Evolutionary conservation across 2,797 vertebrate genomes (phyloP).

Genomic region (Syncerus caffer): DNA sequence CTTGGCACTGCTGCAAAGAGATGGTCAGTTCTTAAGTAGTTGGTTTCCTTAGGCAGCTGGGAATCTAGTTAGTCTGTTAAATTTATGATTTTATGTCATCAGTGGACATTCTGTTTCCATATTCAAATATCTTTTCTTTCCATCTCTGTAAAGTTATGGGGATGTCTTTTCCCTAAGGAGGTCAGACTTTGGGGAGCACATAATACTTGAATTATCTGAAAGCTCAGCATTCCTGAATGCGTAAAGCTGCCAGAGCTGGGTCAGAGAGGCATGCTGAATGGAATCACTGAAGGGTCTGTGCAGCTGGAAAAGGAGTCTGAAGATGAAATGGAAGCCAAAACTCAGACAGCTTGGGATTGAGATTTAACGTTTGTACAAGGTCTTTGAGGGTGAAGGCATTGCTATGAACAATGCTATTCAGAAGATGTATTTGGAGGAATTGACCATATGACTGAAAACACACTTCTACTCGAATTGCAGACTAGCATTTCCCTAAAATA

Average conservation of each 20-base stretch:
- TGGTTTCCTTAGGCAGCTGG: neutral
- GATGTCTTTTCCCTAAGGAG: neutral
- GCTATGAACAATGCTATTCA: neutral
- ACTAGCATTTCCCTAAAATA: neutral
- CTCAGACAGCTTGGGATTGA: neutral
- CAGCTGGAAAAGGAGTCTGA: neutral
- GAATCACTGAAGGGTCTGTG: neutral
- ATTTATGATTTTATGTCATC: neutral
- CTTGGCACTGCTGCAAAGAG: neutral
- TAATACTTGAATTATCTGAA: neutral
- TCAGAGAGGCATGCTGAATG: neutral
- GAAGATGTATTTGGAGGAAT: neutral
- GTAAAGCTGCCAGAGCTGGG: neutral
- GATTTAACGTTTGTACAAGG: constrained; percentile 2
- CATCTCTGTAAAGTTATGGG: neutral
- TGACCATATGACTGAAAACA: neutral
- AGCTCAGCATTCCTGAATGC: neutral
- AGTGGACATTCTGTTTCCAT: neutral
- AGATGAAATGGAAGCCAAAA: neutral
- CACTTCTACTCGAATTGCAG: neutral
- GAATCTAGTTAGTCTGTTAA: neutral
- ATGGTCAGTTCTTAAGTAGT: neutral
- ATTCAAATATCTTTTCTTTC: constrained; percentile 10
- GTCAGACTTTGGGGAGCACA: neutral
- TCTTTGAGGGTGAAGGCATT: neutral